Base-by-base conservation (phyloP, 2,888 invertebrate genomes). In the Nowickia ferox region DNA sequence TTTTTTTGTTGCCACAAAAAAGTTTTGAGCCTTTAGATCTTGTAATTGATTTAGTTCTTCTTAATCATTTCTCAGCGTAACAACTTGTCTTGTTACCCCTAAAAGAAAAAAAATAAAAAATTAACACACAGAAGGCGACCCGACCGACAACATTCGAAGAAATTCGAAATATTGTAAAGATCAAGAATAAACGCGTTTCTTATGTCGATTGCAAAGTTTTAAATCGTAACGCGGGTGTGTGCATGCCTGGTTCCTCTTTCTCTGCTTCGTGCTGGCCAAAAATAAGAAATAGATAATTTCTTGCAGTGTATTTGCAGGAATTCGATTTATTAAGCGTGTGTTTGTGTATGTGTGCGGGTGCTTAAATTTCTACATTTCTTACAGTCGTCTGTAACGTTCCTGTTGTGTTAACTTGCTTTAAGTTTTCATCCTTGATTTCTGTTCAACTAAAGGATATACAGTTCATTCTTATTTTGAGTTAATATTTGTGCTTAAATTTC, bases 311-410 rank as follows among this genome's bases (percentile, higher is more conserved):
- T n/a, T 59, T 88, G 69, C 77, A 84, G 86, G 88, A 88, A 89
- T 63, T 89, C 72, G 68, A 53, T 89, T 89, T 88, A 88, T 88
- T 88, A 87, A 88, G 19, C 66, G 75, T 82, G 75, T 79, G 84
- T 76, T 77, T 89, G 88, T 89, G 87, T 87, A 87, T 87, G 88
- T 61, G 87, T 87, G 81, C 87, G 84, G 82, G 57, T 86, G 69
- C 87, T 76, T 63, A 81, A 77, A 75, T 77, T 77, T 74, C 51
- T 81, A 81, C 63, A 61, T 63, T 84, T 59, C 10, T 13, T 17
- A 42, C 40, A 48, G 46, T 57, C 42, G 9, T 40, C 53, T 48
- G 0, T 17, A 46, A 72, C 61, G 71, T 44, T 55, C 42, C 65
- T 48, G 57, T 46, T 13, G 22, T 38, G 40, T 17, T 55, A 1